These are phyloP conservation scores for Mormyrops attenuatus DNA, from an alignment of 2,797 vertebrate species.

Conservation along the genomic window DNA sequence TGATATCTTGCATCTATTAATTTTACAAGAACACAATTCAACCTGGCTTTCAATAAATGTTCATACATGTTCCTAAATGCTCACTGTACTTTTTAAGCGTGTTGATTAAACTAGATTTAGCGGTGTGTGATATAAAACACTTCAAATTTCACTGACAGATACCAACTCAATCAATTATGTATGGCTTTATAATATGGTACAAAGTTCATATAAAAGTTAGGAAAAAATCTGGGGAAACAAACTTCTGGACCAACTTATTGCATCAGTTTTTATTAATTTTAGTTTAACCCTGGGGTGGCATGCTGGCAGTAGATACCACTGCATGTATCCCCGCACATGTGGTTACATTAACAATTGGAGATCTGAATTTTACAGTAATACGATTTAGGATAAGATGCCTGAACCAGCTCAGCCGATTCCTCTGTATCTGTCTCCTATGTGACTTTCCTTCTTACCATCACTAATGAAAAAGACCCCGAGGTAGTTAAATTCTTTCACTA, in stretches of 20 bases:
- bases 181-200: background rate
- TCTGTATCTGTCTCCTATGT: background rate
- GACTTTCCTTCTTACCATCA: background rate
- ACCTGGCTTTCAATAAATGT: background rate
- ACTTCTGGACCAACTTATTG: background rate
- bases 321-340: background rate
- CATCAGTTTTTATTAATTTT: background rate
- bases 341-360: background rate
- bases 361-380: background rate
- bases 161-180: background rate
- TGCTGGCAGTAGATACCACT: background rate
- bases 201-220: background rate
- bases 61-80: background rate
- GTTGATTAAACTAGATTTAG: background rate
- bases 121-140: background rate
- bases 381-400: background rate
- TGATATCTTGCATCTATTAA: background rate
- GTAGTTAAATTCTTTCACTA: background rate
- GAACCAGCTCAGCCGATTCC: background rate
- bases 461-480: background rate
- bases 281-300: background rate
- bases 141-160: background rate
- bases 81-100: background rate
- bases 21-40: background rate
- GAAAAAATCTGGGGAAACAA: background rate